Conservation (phyloP, 2,797 vertebrate species). For the Parambassis ranga region DNA sequence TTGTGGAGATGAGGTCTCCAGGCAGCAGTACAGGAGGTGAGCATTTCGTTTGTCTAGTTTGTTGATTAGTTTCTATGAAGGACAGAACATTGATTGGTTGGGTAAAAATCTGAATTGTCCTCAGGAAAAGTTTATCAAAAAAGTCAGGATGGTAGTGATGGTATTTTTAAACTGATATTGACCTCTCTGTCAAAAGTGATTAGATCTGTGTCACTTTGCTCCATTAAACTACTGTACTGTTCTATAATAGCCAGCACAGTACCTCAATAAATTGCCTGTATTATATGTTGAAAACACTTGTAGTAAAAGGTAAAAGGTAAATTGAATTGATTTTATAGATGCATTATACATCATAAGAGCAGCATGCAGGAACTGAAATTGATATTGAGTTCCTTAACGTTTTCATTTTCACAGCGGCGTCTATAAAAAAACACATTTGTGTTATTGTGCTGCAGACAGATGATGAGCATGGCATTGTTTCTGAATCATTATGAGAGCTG, state of each 20-base stretch:
- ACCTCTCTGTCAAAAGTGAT: not conserved
- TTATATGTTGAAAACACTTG: too few relatives aligned
- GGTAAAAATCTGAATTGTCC: not conserved
- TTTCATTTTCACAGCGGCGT: not conserved
- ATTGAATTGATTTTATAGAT: constrained; percentile 3
- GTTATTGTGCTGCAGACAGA: not conserved
- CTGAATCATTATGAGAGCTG: constrained; percentile 8
- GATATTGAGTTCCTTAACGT: not conserved
- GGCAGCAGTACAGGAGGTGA: constrained; percentile 92
- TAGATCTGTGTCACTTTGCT: not conserved
- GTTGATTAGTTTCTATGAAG: not conserved
- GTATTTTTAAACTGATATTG: not conserved
- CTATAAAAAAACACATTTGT: not conserved
- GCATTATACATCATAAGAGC: not conserved
- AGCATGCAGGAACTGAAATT: not conserved
- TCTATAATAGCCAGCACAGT: not conserved
- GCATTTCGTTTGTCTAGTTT: not conserved
- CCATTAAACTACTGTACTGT: not conserved
- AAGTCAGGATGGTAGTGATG: not conserved
- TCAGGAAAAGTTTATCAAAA: not conserved
- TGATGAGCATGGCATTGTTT: not conserved
- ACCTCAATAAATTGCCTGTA: not conserved
- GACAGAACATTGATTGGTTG: not conserved
- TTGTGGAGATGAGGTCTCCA: constrained; percentile 93
- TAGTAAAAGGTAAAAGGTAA: too few relatives aligned